Conservation (phyloP, 2,888 invertebrate species). For the Dolomedes plantarius region DNA sequence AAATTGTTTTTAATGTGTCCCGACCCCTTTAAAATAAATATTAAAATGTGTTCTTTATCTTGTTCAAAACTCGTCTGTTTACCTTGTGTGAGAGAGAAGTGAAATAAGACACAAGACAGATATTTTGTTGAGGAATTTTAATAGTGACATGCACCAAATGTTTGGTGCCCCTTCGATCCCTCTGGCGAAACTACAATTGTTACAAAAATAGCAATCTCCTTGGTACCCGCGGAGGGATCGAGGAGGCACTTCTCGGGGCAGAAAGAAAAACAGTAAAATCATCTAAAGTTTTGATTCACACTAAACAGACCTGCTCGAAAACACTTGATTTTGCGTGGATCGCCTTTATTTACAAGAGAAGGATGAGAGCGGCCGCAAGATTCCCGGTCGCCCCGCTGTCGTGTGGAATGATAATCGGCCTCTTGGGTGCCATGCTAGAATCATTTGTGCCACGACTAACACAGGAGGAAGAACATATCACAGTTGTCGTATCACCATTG, state of each 20-base stretch:
- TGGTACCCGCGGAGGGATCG: conserved; percentile 63
- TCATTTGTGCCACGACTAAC: conserved; percentile 70
- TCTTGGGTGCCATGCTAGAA: conserved; percentile 55
- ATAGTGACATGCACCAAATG: conserved; percentile 72
- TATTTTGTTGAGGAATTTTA: conserved; percentile 68
- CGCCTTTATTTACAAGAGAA: conserved; percentile 50
- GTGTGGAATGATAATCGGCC: conserved; percentile 68
- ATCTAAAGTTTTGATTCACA: conserved; percentile 67
- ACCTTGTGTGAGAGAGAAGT: not conserved
- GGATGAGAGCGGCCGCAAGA: conserved; percentile 48
- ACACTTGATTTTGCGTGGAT: conserved; percentile 40
- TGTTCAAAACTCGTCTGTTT: no score
- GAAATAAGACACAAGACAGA: conserved; percentile 16
- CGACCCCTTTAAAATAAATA: no score
- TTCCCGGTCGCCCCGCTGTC: conserved; percentile 50
- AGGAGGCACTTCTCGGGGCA: conserved; percentile 24
- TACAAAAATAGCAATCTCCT: conserved; percentile 73
- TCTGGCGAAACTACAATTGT: conserved; percentile 71
- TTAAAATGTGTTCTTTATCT: no score
- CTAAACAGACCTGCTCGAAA: conserved; percentile 69
- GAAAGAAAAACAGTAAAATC: conserved; percentile 62
- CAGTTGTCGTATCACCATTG: conserved; percentile 72
- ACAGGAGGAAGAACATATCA: conserved; percentile 73
- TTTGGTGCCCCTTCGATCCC: conserved; percentile 56
- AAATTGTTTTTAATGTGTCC: no score